phyloP scores from a whole-genome alignment of 2,888 invertebrate genomes.

The Ligdia adustata region DNA sequence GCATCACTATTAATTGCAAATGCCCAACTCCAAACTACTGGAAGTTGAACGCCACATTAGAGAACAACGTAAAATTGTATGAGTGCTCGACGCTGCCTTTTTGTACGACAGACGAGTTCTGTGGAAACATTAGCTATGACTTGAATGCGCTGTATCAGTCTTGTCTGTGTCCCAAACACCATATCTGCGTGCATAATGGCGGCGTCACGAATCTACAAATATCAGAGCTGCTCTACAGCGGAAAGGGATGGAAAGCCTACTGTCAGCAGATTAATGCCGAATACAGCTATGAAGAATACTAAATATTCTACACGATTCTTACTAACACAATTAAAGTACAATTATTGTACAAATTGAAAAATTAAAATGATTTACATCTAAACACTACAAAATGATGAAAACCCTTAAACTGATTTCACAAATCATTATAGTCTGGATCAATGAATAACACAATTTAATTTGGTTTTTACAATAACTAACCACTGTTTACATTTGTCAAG shows the following conservation, averaged over 20 bases:
- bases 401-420: too few species aligned
- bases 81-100: slow-evolving; percentile 76
- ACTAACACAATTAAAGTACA: too few species aligned
- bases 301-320: too few species aligned
- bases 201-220: slow-evolving; percentile 69
- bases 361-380: too few species aligned
- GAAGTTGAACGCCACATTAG: slow-evolving; percentile 56
- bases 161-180: slow-evolving; percentile 85
- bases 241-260: slow-evolving; percentile 82
- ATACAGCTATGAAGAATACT: slow-evolving; percentile 56
- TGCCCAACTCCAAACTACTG: slow-evolving; percentile 81
- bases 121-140: slow-evolving; percentile 85
- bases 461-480: too few species aligned
- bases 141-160: slow-evolving; percentile 85
- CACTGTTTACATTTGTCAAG: too few species aligned
- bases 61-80: slow-evolving; percentile 55
- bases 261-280: slow-evolving; percentile 69
- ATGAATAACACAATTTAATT: too few species aligned
- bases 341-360: too few species aligned
- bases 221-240: slow-evolving; percentile 83
- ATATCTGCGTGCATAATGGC: slow-evolving; percentile 83
- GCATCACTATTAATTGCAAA: slow-evolving; percentile 72
- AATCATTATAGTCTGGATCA: too few species aligned
- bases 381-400: too few species aligned
- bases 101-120: slow-evolving; percentile 82